Conservation (phyloP, 1,140 invertebrate genomes). For the Antheraea pernyi region DNA sequence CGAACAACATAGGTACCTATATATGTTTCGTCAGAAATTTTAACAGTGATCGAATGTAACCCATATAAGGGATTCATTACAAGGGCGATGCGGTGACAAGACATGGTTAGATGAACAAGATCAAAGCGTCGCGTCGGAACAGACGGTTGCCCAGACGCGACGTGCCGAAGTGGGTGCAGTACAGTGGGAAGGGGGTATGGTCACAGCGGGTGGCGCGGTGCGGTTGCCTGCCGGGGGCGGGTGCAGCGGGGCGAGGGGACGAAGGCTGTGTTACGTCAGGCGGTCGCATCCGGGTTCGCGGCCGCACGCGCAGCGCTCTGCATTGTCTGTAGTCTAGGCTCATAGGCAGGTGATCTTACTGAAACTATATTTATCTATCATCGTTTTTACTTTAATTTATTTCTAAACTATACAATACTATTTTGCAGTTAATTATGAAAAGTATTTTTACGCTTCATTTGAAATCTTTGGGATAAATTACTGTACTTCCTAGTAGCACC, state of each 20-base stretch:
- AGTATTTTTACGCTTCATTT: no score
- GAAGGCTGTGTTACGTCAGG: conserved; percentile 68
- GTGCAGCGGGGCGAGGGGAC: conserved; percentile 32
- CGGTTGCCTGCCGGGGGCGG: not conserved
- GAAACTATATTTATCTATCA: not conserved
- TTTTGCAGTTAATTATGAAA: no score
- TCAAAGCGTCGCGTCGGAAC: conserved; percentile 31
- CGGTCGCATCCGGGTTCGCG: conserved; percentile 71
- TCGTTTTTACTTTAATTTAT: no score
- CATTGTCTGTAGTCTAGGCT: conserved; percentile 24
- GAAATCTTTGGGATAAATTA: no score
- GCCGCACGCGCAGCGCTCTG: conserved; percentile 52
- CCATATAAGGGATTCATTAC: conserved; percentile 53
- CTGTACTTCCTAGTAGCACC: no score
- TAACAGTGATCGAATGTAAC: not conserved
- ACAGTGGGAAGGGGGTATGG: conserved; percentile 28
- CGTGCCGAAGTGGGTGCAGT: conserved; percentile 34
- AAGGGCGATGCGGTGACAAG: conserved; percentile 35
- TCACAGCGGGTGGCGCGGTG: conserved; percentile 32
- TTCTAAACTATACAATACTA: no score
- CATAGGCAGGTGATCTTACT: not conserved
- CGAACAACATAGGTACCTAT: not conserved
- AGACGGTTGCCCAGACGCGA: conserved; percentile 64
- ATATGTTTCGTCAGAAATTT: not conserved
- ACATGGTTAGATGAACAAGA: conserved; percentile 22